A percentile compares a stretch with the other conserved stretches of the same genome.
These are phyloP conservation scores for Girardia tigrina DNA, from an alignment of 2,888 invertebrate genomes.

Conservation along the genomic window DNA sequence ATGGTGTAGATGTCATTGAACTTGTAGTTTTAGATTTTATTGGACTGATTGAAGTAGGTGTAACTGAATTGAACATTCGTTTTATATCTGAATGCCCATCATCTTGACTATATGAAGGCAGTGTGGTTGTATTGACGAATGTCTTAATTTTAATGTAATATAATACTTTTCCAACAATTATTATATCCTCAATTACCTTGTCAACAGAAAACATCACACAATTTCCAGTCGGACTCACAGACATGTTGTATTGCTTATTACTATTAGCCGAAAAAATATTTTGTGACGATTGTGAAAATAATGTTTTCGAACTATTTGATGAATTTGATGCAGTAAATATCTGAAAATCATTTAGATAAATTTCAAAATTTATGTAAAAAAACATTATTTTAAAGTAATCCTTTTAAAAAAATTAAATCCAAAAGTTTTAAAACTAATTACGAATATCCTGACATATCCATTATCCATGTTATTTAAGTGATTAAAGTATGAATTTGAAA, in stretches of 20 bases:
- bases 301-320: not conserved
- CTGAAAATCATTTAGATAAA: too few relatives aligned
- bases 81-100: not conserved
- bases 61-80: not conserved
- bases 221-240: not conserved
- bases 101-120: constrained; percentile 19
- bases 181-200: not conserved
- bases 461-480: too few relatives aligned
- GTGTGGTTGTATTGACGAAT: not conserved
- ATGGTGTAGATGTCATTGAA: not conserved
- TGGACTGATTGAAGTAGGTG: constrained; percentile 2
- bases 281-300: not conserved
- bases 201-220: not conserved
- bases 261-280: constrained; percentile 10
- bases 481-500: too few relatives aligned
- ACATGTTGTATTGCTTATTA: not conserved
- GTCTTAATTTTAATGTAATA: not conserved
- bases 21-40: not conserved
- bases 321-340: too few relatives aligned
- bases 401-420: not conserved
- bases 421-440: too few relatives aligned
- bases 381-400: too few relatives aligned
- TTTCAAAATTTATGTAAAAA: too few relatives aligned
- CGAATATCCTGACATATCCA: too few relatives aligned
- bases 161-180: not conserved